Conservation (phyloP, 2,113 vertebrate genomes). For the Entomyzon cyanotis region DNA sequence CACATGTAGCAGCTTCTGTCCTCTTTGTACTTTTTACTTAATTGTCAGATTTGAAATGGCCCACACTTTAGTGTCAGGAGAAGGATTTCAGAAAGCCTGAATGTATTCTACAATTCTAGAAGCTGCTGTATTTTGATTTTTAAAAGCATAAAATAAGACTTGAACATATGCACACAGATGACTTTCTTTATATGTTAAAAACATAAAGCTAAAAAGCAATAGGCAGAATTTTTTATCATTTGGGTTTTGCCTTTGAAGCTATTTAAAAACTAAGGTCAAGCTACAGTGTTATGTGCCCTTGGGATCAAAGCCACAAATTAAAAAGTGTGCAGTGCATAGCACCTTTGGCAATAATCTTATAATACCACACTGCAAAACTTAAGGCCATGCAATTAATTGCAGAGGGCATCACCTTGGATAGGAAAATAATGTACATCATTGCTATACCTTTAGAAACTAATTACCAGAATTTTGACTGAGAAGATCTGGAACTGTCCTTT, state of each 20-base stretch:
- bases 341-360: background rate
- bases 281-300: background rate
- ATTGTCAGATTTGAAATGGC: background rate
- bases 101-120: background rate
- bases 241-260: background rate
- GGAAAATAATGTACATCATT: background rate
- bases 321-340: background rate
- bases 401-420: background rate
- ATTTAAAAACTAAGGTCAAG: background rate
- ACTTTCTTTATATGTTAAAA: background rate
- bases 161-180: background rate
- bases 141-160: background rate
- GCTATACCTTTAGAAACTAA: background rate
- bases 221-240: background rate
- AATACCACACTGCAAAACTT: background rate
- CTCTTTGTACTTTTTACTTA: background rate
- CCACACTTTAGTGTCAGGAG: no score
- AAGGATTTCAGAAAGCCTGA: background rate
- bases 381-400: background rate
- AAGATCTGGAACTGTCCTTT: background rate
- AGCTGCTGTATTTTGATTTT: background rate
- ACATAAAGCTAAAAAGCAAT: background rate
- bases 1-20: rapidly evolving
- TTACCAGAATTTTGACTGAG: background rate
- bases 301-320: background rate